phyloP scores from a whole-genome alignment of 2,113 vertebrate species.

The Microtus montanus region DNA sequence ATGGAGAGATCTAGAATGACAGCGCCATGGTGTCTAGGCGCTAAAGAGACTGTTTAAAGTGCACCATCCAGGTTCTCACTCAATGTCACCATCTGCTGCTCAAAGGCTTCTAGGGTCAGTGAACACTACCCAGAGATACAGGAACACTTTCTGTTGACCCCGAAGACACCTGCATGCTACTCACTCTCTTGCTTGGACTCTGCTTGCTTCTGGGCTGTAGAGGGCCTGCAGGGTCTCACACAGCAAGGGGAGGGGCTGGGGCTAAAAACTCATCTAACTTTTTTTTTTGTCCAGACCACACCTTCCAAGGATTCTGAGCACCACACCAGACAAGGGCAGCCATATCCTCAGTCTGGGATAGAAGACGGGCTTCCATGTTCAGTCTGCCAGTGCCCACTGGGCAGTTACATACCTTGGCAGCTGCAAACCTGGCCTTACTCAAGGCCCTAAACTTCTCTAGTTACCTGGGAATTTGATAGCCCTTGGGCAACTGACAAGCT shows the following conservation, averaged over 20 bases:
- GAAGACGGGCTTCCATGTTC: fast-evolving
- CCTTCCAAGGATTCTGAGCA: not conserved
- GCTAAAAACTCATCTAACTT: not conserved
- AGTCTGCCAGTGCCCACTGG: not conserved
- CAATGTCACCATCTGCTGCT: not conserved
- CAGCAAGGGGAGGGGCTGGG: not conserved
- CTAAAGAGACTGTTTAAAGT: not conserved
- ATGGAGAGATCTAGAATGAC: not conserved
- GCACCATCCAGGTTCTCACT: not conserved
- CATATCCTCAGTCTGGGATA: not conserved
- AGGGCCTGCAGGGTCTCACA: no score
- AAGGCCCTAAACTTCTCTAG: not conserved
- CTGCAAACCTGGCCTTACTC: not conserved
- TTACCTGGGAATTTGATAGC: not conserved
- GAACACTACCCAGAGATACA: not conserved
- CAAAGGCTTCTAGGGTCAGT: not conserved
- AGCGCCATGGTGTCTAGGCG: not conserved
- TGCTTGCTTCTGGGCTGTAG: not conserved
- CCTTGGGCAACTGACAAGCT: not conserved
- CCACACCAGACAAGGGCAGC: not conserved
- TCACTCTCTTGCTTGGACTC: not conserved
- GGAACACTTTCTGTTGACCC: not conserved
- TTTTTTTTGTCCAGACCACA: not conserved
- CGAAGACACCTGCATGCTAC: not conserved
- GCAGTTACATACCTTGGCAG: not conserved